Percentiles rank a stretch among this genome's conserved stretches.
These are phyloP conservation scores for Linurgus olivaceus DNA, from an alignment of 2,797 vertebrate genomes.

Conservation along the genomic window DNA sequence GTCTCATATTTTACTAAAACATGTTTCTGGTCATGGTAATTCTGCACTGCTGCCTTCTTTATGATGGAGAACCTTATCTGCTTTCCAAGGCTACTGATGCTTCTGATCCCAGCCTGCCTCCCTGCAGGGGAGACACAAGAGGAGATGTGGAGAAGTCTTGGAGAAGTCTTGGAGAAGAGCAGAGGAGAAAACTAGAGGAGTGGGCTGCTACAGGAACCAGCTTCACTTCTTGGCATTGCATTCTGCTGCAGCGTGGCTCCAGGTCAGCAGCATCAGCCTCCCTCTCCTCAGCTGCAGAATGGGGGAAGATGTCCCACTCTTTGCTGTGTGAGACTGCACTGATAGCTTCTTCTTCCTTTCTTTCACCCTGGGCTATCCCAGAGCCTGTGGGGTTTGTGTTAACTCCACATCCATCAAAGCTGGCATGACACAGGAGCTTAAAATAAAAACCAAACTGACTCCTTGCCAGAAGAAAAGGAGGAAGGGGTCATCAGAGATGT, in stretches of 20 bases:
- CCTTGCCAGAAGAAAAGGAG: neutral
- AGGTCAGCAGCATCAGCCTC: neutral
- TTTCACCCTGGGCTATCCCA: neutral
- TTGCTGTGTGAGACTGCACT: neutral
- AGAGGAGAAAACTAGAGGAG: neutral
- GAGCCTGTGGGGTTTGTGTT: neutral
- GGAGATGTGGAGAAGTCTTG: neutral
- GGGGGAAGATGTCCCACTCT: neutral
- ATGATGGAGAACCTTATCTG: neutral
- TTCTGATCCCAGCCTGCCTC: neutral
- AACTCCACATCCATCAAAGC: neutral
- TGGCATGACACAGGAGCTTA: neutral
- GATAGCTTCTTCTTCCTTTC: neutral
- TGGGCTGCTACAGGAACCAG: neutral
- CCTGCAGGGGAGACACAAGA: neutral
- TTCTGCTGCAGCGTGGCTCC: neutral
- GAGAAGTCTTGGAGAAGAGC: neutral
- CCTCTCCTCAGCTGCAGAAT: neutral
- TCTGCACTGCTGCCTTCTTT: neutral
- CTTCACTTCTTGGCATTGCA: neutral
- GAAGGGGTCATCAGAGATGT: rapidly evolving
- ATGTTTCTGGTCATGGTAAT: neutral
- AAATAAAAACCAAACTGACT: neutral
- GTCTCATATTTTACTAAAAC: neutral
- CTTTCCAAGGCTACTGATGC: neutral